These are phyloP conservation scores for Cranoglanis bouderius DNA, from an alignment of 2,113 vertebrate genomes.

Conservation along the genomic window DNA sequence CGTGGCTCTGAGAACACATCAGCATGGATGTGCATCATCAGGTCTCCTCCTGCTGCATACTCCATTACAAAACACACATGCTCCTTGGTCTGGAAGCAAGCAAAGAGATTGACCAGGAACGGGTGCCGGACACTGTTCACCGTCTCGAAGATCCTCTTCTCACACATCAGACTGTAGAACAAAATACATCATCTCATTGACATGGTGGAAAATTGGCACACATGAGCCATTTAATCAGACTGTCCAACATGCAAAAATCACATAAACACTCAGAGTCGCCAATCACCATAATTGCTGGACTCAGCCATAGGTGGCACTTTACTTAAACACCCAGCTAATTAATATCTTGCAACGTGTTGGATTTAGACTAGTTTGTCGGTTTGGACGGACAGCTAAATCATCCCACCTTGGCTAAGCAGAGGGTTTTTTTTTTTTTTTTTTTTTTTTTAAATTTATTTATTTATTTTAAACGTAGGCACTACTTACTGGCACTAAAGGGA, in stretches of 20 bases:
- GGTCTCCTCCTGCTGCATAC: conserved; percentile 96
- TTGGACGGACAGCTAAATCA: neutral
- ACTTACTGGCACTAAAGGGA: neutral
- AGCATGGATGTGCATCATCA: conserved; percentile 99
- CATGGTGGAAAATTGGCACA: neutral
- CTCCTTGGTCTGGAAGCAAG: conserved; percentile 98
- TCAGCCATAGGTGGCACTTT: neutral
- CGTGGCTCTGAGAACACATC: conserved; percentile 98
- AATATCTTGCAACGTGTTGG: neutral
- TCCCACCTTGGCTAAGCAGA: neutral
- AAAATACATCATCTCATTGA: neutral
- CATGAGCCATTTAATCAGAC: neutral
- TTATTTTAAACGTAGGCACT: neutral
- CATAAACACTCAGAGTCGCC: neutral
- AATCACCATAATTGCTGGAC: neutral
- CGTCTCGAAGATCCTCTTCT: conserved; percentile 98
- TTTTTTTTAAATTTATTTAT: too few species aligned
- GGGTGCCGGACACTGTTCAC: conserved; percentile 98
- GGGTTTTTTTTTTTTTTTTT: too few species aligned
- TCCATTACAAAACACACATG: conserved; percentile 99
- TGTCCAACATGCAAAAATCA: neutral
- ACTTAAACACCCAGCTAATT: neutral
- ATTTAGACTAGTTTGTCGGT: neutral
- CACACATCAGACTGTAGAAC: conserved; percentile 91
- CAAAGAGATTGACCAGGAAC: conserved; percentile 98